Base-by-base conservation (phyloP, 2,797 vertebrate species). In the Catamblyrhynchus diadema region DNA sequence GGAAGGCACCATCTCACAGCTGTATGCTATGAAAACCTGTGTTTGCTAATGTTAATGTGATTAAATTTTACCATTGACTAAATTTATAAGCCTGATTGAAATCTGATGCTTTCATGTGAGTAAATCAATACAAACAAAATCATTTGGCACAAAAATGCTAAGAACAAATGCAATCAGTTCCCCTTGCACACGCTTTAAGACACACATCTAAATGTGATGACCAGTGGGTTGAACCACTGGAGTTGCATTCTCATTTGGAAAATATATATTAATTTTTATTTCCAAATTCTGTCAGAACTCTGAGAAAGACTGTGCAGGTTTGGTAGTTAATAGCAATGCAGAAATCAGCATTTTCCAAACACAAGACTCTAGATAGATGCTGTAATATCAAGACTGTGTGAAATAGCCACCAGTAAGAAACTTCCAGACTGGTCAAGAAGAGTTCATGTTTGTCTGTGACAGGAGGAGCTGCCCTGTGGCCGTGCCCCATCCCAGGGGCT, bases 81-180 rank as follows among this genome's bases (percentile, higher is more conserved):
- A 41, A 85, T 57, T 73, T 44, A 78, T 50, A 14, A 73, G 42
- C 47, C 77, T 78, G 56, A 77, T 41, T 41, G n/a, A 81, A 90
- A 83, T 66, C 12, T 3, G 2, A 37, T 30, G 19, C 44, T 85
- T 88, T 75, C 59, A 47, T 14, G 4, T 22, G 18, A 74, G 44
- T 27, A 62, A 67, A 79, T 66, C 0, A 0, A 82, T 54, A 41
- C 28, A 54, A 62, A 60, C n/a, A 67, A 67, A 82, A 67, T 37
- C 11, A 70, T 59, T 48, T 59, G 71, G 16, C 30, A 59, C 16
- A 23, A 78, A 57, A 74, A 61, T 25, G 5, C 23, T 35, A 57
- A 51, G 28, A 72, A 47, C 17, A 33, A 72, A 53, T 10, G 12
- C 20, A 32, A 20, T 48, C 62, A 59, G 74, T 18, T 42, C 25